phyloP scores from a whole-genome alignment of 2,888 invertebrate species.

The Caenorhabditis sulstoni region DNA sequence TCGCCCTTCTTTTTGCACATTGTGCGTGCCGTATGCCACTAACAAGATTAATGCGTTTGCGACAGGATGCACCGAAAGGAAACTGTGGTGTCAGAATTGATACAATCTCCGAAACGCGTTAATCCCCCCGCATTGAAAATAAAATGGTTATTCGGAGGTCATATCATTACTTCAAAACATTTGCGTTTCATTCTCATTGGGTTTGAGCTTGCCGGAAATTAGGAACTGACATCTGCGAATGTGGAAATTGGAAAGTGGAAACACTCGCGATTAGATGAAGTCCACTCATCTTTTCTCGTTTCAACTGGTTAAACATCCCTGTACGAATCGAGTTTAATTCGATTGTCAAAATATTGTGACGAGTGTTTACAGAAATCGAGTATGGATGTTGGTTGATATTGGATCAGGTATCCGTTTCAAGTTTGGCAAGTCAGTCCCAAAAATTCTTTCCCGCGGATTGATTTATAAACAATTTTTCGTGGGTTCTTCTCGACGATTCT shows the following conservation, averaged over 20 bases:
- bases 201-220: constrained; percentile 3
- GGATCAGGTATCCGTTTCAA: constrained; percentile 25
- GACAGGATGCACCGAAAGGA: constrained; percentile 16
- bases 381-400: constrained; percentile 25
- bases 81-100: constrained; percentile 25
- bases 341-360: neutral
- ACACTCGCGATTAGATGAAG: neutral
- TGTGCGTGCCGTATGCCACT: constrained; percentile 31
- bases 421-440: neutral
- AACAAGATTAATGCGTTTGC: constrained; percentile 34
- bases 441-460: neutral
- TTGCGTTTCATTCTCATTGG: neutral
- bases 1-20: neutral
- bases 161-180: constrained; percentile 21
- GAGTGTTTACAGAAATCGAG: constrained; percentile 26
- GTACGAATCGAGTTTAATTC: neutral
- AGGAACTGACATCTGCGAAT: neutral
- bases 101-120: constrained; percentile 42
- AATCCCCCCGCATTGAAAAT: too few relatives aligned
- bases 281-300: neutral
- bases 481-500: neutral
- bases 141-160: constrained; percentile 8
- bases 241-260: constrained; percentile 14
- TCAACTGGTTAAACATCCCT: neutral
- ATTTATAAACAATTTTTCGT: constrained; percentile 44